Evolutionary conservation across 2,113 vertebrate species (phyloP).

Genomic region (Hippoglossus stenolepis): DNA sequence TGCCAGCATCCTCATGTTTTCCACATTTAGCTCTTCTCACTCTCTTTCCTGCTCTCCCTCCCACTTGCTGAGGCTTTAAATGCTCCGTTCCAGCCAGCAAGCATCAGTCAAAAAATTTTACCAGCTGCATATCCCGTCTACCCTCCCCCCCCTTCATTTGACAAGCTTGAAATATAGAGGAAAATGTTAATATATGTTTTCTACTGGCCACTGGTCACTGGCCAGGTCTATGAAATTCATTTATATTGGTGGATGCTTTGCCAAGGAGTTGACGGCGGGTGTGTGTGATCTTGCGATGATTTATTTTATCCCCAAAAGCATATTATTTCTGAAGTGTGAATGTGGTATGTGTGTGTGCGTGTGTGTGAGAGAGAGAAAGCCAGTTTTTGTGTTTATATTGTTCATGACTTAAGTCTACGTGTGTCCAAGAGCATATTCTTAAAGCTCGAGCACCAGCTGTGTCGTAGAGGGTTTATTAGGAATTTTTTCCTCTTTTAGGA

Average conservation of each 20-base stretch:
- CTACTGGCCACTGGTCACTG: conserved; percentile 36
- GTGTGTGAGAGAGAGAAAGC: conserved; percentile 8
- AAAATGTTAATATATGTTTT: conserved; percentile 77
- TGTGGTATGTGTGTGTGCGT: conserved; percentile 20
- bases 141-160: conserved; percentile 50
- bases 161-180: conserved; percentile 73
- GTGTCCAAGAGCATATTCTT: conserved; percentile 27
- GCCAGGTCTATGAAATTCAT: conserved; percentile 70
- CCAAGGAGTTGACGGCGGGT: conserved; percentile 58
- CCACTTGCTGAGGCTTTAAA: conserved; percentile 64
- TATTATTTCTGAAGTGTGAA: conserved; percentile 70
- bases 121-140: conserved; percentile 62
- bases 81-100: conserved; percentile 52
- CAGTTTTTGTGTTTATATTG: conserved; percentile 43
- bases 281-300: conserved; percentile 72
- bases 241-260: conserved; percentile 61
- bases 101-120: conserved; percentile 76
- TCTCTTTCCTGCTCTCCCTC: conserved; percentile 53
- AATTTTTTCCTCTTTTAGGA: neutral
- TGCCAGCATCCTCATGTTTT: conserved; percentile 76
- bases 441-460: conserved; percentile 34
- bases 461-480: conserved; percentile 23
- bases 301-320: conserved; percentile 74
- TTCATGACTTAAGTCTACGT: conserved; percentile 21
- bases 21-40: conserved; percentile 77